Base-by-base conservation (phyloP, 2,797 vertebrate genomes). In the Chelon auratus region DNA sequence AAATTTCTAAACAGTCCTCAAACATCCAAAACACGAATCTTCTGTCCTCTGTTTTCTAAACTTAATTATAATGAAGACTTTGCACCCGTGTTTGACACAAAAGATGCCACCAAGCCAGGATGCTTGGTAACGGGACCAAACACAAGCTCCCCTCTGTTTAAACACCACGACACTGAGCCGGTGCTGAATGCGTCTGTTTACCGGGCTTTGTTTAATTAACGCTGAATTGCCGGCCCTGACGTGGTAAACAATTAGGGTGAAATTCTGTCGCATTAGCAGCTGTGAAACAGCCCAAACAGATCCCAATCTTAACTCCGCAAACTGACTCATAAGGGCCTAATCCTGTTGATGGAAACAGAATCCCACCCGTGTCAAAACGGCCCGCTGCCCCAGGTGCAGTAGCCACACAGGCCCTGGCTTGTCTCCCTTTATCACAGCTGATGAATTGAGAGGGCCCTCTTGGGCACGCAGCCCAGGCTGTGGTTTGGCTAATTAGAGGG, bases 341-440 rank as follows among this genome's bases (percentile, higher is more conserved):
- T 94, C 93, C 93, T 90, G 90, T 93, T 94, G 92, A 91, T 93
- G 91, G 92, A 93, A 93, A 94, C 93, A 93, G 82, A 93, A 94
- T 93, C 93, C 93, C 93, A 92, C 92, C 93, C 91, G 68, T 89
- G 90, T 89, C 90, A 83, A 87, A 90, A 78, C 84, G 85, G 66
- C 84, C 86, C 61, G 37, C 83, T 75, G 91, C 88, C 92, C 89
- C 93, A 95, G 94, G 93, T 95, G 93, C 85, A 84, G 75, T 60
- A 60, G 84, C 85, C 79, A 87, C 87, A 89, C 91, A 92, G 83
- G 88, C 87, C 82, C 80, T 67, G 87, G 87, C 92, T 90, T 90
- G 88, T 91, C 82, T 83, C 61, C 83, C 83, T 90, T 88, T 78
- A 86, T 90, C 85, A 85, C 80, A 75, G 76, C 82, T 71, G 81